These are phyloP conservation scores for Drosophila asahinai DNA, from an alignment of 1,140 invertebrate genomes.

Conservation along the genomic window DNA sequence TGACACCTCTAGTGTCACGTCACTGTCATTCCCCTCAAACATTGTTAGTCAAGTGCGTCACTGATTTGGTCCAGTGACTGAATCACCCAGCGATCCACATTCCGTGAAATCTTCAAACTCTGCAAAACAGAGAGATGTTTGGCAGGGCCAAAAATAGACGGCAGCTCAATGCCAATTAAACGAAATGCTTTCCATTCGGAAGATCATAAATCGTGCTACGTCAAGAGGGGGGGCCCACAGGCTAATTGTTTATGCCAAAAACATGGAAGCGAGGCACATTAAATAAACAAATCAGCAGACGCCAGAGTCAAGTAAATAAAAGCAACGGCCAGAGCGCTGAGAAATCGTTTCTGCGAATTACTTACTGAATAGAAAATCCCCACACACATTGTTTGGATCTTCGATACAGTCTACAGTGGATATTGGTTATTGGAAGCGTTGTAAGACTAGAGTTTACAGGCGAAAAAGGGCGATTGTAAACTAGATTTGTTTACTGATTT, in stretches of 20 bases:
- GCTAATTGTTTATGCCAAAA: slow-evolving; percentile 68
- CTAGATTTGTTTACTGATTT: not conserved
- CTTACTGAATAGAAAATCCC: slow-evolving; percentile 18
- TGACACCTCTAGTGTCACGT: slow-evolving; percentile 30
- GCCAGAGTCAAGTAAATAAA: slow-evolving; percentile 70
- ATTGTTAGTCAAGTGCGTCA: slow-evolving; percentile 31
- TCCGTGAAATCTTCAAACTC: not conserved
- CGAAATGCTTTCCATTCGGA: slow-evolving; percentile 49
- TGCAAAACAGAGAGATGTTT: slow-evolving; percentile 4
- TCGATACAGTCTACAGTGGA: not conserved
- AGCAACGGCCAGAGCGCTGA: slow-evolving; percentile 12
- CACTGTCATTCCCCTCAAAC: not conserved
- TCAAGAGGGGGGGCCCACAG: slow-evolving; percentile 7
- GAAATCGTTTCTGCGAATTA: slow-evolving; percentile 31
- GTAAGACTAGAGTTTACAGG: not conserved
- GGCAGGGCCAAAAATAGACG: slow-evolving; percentile 6
- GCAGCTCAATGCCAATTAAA: slow-evolving; percentile 28
- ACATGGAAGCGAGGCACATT: slow-evolving; percentile 61
- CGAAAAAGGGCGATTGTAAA: not conserved
- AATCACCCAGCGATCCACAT: not conserved
- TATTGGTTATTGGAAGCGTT: not conserved
- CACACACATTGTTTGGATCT: slow-evolving; percentile 9
- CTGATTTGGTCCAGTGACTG: slow-evolving; percentile 32
- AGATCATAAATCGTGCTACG: slow-evolving; percentile 56
- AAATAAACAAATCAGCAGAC: slow-evolving; percentile 77